Base-by-base conservation (phyloP, 1,140 invertebrate species). In the Melanaphis sacchari region DNA sequence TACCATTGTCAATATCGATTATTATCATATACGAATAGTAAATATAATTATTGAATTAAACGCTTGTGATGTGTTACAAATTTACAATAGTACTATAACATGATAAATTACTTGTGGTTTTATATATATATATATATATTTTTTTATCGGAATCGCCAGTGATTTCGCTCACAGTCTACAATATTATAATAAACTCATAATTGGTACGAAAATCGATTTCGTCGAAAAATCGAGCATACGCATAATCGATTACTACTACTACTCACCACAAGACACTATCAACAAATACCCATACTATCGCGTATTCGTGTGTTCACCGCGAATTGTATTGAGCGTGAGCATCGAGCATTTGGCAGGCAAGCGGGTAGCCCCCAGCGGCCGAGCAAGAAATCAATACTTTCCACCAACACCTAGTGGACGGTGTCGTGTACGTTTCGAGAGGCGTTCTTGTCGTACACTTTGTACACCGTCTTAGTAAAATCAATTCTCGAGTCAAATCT, bases 381-480 rank as follows among this genome's bases (percentile, higher is more conserved):
- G 88, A 36, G 24, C 36, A 40, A 21, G 88, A 54, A 90, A 90
- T 90, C 88, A 90, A 90, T 90, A 90, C 88, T 90, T 90, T 90
- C 24, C 49, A 22, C 24, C 22, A 40, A 54, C 87, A 40, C 88
- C 88, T 40, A 54, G 36, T 31, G 88, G 88, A 54, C 49, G 49
- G 88, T 90, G 49, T 90, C 36, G 87, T 22, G 87, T 36, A 31
- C 22, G 24, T 49, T 49, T 89, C 43, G 87, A 52, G 87, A 88
- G 87, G 87, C 87, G 88, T 90, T 90, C 36, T 90, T 11, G 36
- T 46, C 4, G n/a, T 90, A 90, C 24, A 26, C 36, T 3, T 40
- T 6, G 24, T 46, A 43, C 31, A n/a, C 43, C 49, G 36, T 88
- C 41, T n/a, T 87, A 43, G n/a, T 31, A 41, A 46, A 87, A 90